Conservation (phyloP, 2,113 vertebrate genomes). For the Sorex araneus region DNA sequence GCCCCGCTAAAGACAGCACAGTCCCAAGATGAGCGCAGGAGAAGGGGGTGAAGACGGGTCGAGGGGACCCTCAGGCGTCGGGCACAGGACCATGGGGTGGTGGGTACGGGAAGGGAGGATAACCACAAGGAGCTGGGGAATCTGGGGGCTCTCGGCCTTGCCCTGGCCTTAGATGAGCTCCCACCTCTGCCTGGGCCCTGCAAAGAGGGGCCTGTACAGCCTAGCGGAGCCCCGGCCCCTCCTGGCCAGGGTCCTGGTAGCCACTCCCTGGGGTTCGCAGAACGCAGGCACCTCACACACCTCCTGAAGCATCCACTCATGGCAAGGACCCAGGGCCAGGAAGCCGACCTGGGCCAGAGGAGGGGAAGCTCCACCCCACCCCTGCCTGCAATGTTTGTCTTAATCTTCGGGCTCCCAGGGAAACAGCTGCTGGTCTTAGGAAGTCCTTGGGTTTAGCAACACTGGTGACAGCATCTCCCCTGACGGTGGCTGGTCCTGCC, state of each 20-base stretch:
- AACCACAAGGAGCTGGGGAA: slow-evolving; percentile 25
- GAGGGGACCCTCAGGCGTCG: not conserved
- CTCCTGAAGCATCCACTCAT: not conserved
- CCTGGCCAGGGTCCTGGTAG: not conserved
- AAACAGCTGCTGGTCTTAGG: slow-evolving; percentile 22
- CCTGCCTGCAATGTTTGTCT: slow-evolving; percentile 1
- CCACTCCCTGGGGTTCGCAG: not conserved
- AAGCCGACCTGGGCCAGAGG: not conserved
- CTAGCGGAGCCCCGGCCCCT: not conserved
- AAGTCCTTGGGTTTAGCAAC: not conserved
- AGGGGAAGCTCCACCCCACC: slow-evolving; percentile 40
- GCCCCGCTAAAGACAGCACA: not conserved
- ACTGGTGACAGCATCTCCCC: not conserved
- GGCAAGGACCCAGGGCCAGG: not conserved
- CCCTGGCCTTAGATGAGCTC: not conserved
- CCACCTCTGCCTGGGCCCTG: not conserved
- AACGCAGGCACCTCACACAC: not conserved
- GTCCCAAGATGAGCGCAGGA: not conserved
- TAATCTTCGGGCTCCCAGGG: slow-evolving; percentile 49
- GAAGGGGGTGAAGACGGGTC: not conserved
- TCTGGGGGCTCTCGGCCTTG: not conserved
- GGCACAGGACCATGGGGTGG: not conserved
- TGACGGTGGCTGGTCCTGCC: not conserved
- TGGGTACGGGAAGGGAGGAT: not conserved
- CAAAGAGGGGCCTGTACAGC: not conserved